phyloP scores from a whole-genome alignment of 1,140 invertebrate species.

The Drosophila pruinosa region DNA sequence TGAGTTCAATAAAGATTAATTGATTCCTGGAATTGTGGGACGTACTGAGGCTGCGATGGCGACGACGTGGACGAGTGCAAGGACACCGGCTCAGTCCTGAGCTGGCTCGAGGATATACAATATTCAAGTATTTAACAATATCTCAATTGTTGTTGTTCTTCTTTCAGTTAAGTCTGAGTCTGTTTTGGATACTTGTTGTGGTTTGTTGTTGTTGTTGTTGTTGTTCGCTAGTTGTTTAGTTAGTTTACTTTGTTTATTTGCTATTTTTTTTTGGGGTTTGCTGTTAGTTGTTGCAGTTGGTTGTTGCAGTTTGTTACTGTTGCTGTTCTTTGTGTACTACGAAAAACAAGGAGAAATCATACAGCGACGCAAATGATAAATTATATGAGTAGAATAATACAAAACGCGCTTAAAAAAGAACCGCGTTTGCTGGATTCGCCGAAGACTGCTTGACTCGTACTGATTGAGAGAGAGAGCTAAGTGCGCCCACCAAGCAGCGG shows the following conservation, averaged over 20 bases:
- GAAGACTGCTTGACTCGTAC: constrained; percentile 83
- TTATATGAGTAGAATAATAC: constrained; percentile 83
- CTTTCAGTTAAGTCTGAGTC: constrained; percentile 1
- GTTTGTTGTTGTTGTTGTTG: constrained; percentile 7
- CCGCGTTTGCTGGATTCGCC: constrained; percentile 82
- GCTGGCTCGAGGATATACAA: constrained; percentile 1
- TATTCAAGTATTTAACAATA: background rate
- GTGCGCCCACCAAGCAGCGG: constrained; percentile 38
- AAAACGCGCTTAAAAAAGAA: constrained; percentile 83
- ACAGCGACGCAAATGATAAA: constrained; percentile 83
- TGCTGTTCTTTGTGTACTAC: constrained; percentile 65
- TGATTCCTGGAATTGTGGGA: constrained; percentile 23
- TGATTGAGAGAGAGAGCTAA: constrained; percentile 59
- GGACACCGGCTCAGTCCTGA: constrained; percentile 4
- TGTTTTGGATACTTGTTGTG: constrained; percentile 1
- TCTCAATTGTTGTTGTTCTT: background rate
- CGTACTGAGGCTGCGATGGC: constrained; percentile 41
- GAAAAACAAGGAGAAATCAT: constrained; percentile 82
- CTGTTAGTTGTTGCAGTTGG: constrained; percentile 31
- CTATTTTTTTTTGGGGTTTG: constrained; percentile 4
- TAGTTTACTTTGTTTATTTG: constrained; percentile 11
- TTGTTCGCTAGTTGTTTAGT: constrained; percentile 17
- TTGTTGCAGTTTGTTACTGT: constrained; percentile 25
- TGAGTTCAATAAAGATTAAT: constrained; percentile 5
- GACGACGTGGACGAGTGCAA: background rate